Percentiles rank a stretch among this genome's conserved stretches.
These are phyloP conservation scores for Vanessa cardui DNA, from an alignment of 2,888 invertebrate species.

Conservation along the genomic window DNA sequence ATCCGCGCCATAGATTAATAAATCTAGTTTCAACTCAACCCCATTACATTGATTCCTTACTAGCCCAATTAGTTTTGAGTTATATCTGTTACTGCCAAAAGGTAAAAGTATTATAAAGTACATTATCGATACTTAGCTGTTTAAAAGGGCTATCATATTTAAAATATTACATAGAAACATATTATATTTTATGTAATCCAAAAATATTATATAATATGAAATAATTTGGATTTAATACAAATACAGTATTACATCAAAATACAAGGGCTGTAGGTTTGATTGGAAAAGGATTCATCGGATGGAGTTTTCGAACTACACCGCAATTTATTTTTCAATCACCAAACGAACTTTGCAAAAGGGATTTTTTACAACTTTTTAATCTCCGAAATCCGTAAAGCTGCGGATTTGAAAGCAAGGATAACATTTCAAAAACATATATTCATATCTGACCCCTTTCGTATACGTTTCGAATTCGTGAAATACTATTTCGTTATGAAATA, in stretches of 20 bases:
- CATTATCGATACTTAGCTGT: too few species aligned
- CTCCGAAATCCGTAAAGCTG: slow-evolving; percentile 36
- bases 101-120: too few species aligned
- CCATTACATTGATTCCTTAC: too few species aligned
- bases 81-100: too few species aligned
- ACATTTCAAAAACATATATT: slow-evolving; percentile 27
- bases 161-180: too few species aligned
- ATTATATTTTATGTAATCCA: too few species aligned
- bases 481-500: neutral
- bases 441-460: slow-evolving; percentile 9
- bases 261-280: slow-evolving; percentile 14
- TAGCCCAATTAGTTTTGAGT: too few species aligned
- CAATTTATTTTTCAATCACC: slow-evolving; percentile 46
- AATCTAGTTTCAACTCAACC: too few species aligned
- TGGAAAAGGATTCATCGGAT: slow-evolving; percentile 25
- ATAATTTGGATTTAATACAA: neutral
- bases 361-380: slow-evolving; percentile 37
- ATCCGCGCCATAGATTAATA: too few species aligned
- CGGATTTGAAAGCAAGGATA: slow-evolving; percentile 31
- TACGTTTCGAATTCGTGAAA: neutral
- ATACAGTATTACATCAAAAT: neutral
- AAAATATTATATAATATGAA: too few species aligned
- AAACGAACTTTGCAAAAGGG: slow-evolving; percentile 32
- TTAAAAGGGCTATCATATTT: too few species aligned
- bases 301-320: slow-evolving; percentile 35